A percentile compares a stretch with the other conserved stretches of the same genome.
Conservation (phyloP, 2,888 invertebrate genomes). For the Diplazon laetatorius region DNA sequence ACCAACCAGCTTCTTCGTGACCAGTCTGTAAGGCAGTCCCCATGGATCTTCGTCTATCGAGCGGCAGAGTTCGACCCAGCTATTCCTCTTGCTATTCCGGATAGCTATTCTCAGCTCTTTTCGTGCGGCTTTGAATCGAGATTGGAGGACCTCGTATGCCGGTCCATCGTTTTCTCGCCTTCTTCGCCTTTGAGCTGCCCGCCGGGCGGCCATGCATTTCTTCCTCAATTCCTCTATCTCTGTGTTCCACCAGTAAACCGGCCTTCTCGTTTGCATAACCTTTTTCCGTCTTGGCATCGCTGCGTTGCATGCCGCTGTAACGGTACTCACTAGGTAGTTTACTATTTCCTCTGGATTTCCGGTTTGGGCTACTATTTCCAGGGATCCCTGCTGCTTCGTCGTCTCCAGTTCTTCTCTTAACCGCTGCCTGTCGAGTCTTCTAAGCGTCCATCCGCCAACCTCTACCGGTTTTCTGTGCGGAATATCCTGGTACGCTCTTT, state of each 20-base stretch:
- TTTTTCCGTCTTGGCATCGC: conserved; percentile 14
- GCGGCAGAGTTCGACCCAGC: conserved; percentile 40
- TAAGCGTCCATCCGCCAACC: background rate
- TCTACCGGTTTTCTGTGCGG: too few relatives aligned
- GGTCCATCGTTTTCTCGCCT: background rate
- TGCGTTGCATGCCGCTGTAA: conserved; percentile 18
- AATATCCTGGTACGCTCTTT: background rate
- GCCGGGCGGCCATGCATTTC: conserved; percentile 14
- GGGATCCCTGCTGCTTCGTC: conserved; percentile 2
- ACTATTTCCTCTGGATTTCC: conserved; percentile 2
- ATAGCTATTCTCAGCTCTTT: conserved; percentile 38
- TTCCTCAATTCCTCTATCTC: background rate
- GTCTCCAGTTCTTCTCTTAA: background rate
- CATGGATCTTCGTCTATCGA: conserved; percentile 43
- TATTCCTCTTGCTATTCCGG: conserved; percentile 35
- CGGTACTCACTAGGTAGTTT: background rate
- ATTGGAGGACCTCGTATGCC: background rate
- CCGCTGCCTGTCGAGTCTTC: background rate
- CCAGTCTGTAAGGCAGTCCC: conserved; percentile 43
- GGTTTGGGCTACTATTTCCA: background rate
- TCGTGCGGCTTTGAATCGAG: background rate
- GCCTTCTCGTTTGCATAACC: background rate
- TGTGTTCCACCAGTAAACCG: conserved; percentile 27
- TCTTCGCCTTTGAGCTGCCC: conserved; percentile 15
- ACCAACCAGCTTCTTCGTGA: conserved; percentile 19